Percentiles rank a stretch among this genome's conserved stretches.
Evolutionary conservation across 2,113 vertebrate species (phyloP).

Genomic region (Lagopus leucura): DNA sequence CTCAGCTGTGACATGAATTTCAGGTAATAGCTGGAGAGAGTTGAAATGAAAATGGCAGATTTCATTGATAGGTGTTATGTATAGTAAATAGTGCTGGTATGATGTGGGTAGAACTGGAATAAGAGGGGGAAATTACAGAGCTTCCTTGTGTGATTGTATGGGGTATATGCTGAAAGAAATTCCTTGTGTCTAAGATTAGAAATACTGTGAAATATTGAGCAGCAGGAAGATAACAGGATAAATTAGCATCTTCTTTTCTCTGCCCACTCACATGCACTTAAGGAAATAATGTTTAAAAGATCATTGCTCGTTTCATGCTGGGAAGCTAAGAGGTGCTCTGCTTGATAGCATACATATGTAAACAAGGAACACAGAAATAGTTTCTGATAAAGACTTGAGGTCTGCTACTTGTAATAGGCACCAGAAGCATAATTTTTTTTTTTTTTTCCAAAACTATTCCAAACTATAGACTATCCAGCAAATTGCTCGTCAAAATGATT

Average conservation of each 20-base stretch:
- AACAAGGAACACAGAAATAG: background rate
- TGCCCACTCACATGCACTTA: background rate
- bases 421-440: background rate
- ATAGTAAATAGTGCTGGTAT: background rate
- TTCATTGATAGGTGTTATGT: background rate
- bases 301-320: background rate
- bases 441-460: background rate
- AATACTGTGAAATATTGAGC: background rate
- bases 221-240: background rate
- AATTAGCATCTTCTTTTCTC: background rate
- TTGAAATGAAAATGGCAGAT: background rate
- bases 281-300: background rate
- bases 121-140: background rate
- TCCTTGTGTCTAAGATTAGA: background rate
- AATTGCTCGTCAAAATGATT: slow-evolving; percentile 2
- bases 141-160: background rate
- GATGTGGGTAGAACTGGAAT: background rate
- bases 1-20: background rate
- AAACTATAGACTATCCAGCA: background rate
- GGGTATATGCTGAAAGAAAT: background rate
- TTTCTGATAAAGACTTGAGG: background rate
- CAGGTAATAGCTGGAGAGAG: background rate
- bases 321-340: background rate
- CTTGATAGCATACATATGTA: background rate
- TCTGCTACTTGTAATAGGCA: background rate